Evolutionary conservation across 2,888 invertebrate genomes (phyloP).

Genomic region (Nomada ferruginata): DNA sequence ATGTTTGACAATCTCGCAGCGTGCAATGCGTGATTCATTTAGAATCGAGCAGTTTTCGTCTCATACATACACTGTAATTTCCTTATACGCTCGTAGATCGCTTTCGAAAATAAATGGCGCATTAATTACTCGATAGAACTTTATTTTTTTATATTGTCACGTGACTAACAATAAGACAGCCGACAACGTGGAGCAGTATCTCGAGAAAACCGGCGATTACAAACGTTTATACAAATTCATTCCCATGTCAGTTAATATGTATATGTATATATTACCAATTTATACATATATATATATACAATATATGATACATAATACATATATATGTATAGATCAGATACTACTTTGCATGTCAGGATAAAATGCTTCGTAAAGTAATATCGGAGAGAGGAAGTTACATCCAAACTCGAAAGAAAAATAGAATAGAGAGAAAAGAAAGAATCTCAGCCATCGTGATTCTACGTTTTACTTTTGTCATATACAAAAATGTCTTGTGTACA

Average conservation of each 20-base stretch:
- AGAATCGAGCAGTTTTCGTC: slow-evolving; percentile 21
- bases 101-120: slow-evolving; percentile 41
- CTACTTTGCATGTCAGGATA: slow-evolving; percentile 45
- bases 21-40: slow-evolving; percentile 12
- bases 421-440: slow-evolving; percentile 5
- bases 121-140: slow-evolving; percentile 66
- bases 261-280: slow-evolving; percentile 8
- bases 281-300: slow-evolving; percentile 13
- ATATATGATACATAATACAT: too few relatives aligned
- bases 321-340: slow-evolving; percentile 35
- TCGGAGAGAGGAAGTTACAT: slow-evolving; percentile 41
- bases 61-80: neutral
- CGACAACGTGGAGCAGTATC: slow-evolving; percentile 64
- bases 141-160: slow-evolving; percentile 74
- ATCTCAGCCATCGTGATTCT: slow-evolving; percentile 15
- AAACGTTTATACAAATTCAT: slow-evolving; percentile 76
- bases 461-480: slow-evolving; percentile 37
- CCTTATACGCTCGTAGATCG: slow-evolving; percentile 7
- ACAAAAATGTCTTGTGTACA: slow-evolving; percentile 51
- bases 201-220: slow-evolving; percentile 70
- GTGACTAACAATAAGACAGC: slow-evolving; percentile 74
- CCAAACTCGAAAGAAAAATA: slow-evolving; percentile 45
- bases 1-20: slow-evolving; percentile 38
- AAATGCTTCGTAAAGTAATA: slow-evolving; percentile 37
- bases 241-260: slow-evolving; percentile 42